Percentiles rank a stretch among this genome's conserved stretches.
phyloP scores from a whole-genome alignment of 64 coral and sea anemone species.

The Actinia equina region DNA sequence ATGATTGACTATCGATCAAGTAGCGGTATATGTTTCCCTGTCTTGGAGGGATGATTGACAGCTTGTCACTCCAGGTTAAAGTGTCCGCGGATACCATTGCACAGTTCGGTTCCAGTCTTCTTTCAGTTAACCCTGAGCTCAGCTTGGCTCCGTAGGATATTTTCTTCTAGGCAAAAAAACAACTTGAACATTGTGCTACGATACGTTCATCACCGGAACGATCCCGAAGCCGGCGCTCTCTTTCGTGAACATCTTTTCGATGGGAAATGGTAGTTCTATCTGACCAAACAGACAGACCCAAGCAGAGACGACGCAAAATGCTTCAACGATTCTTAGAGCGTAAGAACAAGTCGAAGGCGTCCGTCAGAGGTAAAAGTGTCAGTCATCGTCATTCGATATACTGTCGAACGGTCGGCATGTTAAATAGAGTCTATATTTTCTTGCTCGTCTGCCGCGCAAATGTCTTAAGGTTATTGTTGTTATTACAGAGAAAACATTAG shows the following conservation, averaged over 20 bases:
- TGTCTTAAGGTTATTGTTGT: background rate
- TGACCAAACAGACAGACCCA: conserved; percentile 49
- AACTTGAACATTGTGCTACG: conserved; percentile 9
- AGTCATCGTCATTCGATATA: background rate
- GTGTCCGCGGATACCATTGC: background rate
- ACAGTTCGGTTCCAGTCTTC: conserved; percentile 11
- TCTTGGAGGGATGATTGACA: background rate
- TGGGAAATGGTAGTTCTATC: conserved; percentile 57
- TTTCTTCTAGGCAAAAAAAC: conserved; percentile 18
- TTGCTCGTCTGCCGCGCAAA: conserved; percentile 1
- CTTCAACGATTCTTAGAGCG: conserved; percentile 81
- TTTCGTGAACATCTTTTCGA: conserved; percentile 12
- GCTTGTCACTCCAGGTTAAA: background rate
- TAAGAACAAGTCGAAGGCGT: conserved; percentile 74
- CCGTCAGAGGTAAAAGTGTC: conserved; percentile 71
- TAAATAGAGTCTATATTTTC: background rate
- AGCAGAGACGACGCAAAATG: conserved; percentile 65
- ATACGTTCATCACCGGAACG: background rate
- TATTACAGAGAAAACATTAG: background rate
- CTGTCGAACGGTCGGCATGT: background rate
- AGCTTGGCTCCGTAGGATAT: conserved; percentile 9
- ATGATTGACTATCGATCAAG: background rate
- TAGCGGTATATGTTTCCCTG: background rate
- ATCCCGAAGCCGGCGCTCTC: conserved; percentile 3
- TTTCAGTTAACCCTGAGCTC: background rate